These are phyloP conservation scores for Poecilia latipinna DNA, from an alignment of 2,113 vertebrate species.

Conservation along the genomic window DNA sequence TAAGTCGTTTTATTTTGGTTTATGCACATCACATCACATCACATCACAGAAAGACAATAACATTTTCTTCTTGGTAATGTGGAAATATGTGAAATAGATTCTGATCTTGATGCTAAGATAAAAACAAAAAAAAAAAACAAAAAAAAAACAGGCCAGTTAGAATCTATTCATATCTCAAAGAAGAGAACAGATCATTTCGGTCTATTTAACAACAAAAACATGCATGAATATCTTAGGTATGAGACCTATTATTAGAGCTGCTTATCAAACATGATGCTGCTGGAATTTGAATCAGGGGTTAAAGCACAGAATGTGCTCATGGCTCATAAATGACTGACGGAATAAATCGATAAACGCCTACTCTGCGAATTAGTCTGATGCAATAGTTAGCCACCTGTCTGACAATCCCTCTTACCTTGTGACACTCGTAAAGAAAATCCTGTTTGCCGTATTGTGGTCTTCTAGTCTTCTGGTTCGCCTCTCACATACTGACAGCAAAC, in stretches of 20 bases:
- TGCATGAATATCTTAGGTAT: slow-evolving; percentile 24
- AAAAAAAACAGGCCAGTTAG: neutral
- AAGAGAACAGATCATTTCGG: no score
- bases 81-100: neutral
- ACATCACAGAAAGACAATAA: neutral
- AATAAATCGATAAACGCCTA: slow-evolving; percentile 19
- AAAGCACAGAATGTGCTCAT: slow-evolving; percentile 22
- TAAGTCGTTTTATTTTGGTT: neutral
- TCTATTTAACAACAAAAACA: slow-evolving; percentile 24
- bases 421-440: slow-evolving; percentile 4
- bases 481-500: slow-evolving; percentile 7
- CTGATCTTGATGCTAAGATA: neutral
- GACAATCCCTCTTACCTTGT: slow-evolving; percentile 35
- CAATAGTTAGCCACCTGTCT: neutral
- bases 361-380: neutral
- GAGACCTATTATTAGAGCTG: slow-evolving; percentile 45
- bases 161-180: neutral
- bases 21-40: neutral
- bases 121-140: no score
- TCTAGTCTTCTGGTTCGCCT: slow-evolving; percentile 11
- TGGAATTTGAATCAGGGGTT: slow-evolving; percentile 38
- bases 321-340: neutral
- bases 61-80: neutral
- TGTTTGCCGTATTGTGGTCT: slow-evolving; percentile 4
- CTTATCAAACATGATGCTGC: slow-evolving; percentile 5